Conservation (phyloP, 2,113 vertebrate genomes). For the Asarcornis scutulata region DNA sequence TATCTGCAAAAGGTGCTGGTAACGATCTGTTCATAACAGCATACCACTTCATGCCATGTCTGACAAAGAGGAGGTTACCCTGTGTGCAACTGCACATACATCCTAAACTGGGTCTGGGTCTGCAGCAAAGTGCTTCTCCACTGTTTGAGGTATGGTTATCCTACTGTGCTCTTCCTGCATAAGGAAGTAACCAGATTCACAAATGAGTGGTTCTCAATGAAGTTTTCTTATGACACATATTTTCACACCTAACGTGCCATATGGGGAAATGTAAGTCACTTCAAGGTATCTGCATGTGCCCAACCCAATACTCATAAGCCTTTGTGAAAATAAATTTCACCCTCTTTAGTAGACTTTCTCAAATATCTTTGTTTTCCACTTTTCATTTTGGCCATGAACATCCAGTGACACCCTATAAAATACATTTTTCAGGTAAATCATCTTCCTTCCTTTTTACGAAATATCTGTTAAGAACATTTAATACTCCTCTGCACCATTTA, state of each 20-base stretch:
- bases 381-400: not conserved
- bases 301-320: rapidly evolving
- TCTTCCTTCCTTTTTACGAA: not conserved
- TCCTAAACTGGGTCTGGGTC: not conserved
- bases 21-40: not conserved
- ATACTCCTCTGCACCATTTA: not conserved
- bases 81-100: not conserved
- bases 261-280: not conserved
- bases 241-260: not conserved
- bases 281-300: rapidly evolving
- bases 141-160: not conserved
- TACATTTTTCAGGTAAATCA: not conserved
- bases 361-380: not conserved
- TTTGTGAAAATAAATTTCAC: not conserved
- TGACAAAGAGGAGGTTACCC: not conserved
- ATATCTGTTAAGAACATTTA: not conserved
- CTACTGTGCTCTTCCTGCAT: not conserved
- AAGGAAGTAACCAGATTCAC: not conserved
- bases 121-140: not conserved
- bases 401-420: not conserved
- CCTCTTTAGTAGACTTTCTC: not conserved
- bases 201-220: not conserved
- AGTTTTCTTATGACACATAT: not conserved
- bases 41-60: not conserved
- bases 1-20: not conserved